A percentile compares a stretch with the other conserved stretches of the same genome.
Conservation (phyloP, 2,113 vertebrate species). For the Hypomesus transpacificus region DNA sequence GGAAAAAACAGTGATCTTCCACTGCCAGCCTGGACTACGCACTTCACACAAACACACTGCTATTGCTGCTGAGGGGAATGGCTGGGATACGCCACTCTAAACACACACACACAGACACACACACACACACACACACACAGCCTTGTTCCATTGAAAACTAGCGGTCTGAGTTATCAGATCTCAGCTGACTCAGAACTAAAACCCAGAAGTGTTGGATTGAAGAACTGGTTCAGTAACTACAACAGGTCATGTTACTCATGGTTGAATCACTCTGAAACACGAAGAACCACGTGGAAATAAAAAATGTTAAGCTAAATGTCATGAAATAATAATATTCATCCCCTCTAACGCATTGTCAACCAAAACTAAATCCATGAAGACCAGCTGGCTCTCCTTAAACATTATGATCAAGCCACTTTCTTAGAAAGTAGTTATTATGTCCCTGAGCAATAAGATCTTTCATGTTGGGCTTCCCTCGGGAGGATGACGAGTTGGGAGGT, state of each 20-base stretch:
- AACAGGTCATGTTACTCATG: too few species aligned
- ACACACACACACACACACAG: background rate
- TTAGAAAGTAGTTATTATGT: slow-evolving; percentile 62
- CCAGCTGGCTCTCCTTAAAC: slow-evolving; percentile 22
- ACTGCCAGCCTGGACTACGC: too few species aligned
- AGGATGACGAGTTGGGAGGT: background rate
- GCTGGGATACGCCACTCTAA: too few species aligned
- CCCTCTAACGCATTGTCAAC: too few species aligned
- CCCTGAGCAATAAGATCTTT: slow-evolving; percentile 29
- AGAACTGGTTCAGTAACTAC: background rate
- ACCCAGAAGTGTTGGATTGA: background rate
- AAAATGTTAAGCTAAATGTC: too few species aligned
- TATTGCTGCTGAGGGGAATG: too few species aligned
- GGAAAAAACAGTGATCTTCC: background rate
- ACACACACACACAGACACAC: slow-evolving; percentile 1
- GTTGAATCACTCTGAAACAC: too few species aligned
- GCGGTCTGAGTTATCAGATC: background rate
- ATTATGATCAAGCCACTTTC: slow-evolving; percentile 23
- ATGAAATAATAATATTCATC: too few species aligned
- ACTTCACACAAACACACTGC: too few species aligned
- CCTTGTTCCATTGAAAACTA: background rate
- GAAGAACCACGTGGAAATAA: too few species aligned
- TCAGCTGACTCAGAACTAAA: background rate
- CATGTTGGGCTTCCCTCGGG: background rate
- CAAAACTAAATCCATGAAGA: too few species aligned